Percentiles rank a stretch among this genome's conserved stretches.
Evolutionary conservation across 2,888 invertebrate genomes (phyloP).

Genomic region (Andrena fulva): DNA sequence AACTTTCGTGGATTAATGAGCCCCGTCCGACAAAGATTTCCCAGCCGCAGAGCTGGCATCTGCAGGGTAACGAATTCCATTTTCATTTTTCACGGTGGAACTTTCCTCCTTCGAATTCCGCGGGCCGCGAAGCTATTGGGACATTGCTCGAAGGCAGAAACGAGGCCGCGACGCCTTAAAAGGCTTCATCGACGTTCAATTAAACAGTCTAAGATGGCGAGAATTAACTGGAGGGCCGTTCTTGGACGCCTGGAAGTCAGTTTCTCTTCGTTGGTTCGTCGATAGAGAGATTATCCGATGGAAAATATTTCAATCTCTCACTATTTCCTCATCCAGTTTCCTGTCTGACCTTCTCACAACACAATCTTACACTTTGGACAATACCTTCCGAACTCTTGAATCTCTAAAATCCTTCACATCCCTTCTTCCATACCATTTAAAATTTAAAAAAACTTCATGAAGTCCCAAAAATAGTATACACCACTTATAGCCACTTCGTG

Average conservation of each 20-base stretch:
- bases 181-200: conserved; percentile 63
- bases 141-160: conserved; percentile 50
- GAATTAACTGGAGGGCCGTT: conserved; percentile 24
- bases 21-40: conserved; percentile 37
- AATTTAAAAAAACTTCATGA: no score
- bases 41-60: conserved; percentile 8
- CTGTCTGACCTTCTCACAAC: no score
- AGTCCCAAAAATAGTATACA: no score
- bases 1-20: conserved; percentile 55
- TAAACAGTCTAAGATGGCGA: conserved; percentile 45
- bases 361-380: no score
- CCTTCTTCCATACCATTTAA: no score
- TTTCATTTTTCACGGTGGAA: conserved; percentile 52
- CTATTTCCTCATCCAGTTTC: no score
- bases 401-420: no score
- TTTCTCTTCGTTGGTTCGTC: background rate
- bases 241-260: background rate
- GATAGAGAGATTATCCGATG: background rate
- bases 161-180: conserved; percentile 59
- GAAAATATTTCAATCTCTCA: no score
- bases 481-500: no score
- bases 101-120: conserved; percentile 35
- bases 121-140: conserved; percentile 14
- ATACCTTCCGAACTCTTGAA: no score
- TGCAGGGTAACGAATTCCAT: conserved; percentile 50